Evolutionary conservation across 1,140 invertebrate genomes (phyloP).

Genomic region (Diuraphis noxia): DNA sequence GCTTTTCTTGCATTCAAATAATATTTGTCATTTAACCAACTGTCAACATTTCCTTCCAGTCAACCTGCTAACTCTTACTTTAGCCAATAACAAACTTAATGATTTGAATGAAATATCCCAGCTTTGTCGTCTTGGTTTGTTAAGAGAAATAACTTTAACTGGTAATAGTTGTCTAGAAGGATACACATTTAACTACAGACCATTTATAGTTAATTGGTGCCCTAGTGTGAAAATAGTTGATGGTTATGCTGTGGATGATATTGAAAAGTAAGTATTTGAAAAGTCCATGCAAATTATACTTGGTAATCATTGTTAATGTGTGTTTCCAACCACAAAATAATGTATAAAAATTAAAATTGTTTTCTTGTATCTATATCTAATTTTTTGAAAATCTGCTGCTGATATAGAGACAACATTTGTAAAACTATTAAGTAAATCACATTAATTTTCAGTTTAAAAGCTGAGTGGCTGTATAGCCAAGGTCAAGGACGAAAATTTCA

Average conservation of each 20-base stretch:
- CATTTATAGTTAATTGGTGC: constrained; percentile 92
- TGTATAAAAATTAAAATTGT: neutral
- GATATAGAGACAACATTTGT: neutral
- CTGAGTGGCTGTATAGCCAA: constrained; percentile 94
- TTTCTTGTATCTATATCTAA: neutral
- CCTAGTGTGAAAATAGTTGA: constrained; percentile 84
- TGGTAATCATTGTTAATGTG: neutral
- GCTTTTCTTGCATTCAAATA: constrained; percentile 83
- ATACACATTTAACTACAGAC: constrained; percentile 81
- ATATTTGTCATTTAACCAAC: constrained; percentile 76
- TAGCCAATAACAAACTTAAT: constrained; percentile 81
- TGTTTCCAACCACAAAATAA: neutral
- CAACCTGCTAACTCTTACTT: constrained; percentile 73
- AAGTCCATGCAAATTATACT: neutral
- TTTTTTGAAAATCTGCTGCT: neutral
- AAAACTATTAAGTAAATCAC: neutral
- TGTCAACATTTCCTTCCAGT: constrained; percentile 81
- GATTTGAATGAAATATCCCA: constrained; percentile 87
- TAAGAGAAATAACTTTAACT: constrained; percentile 80
- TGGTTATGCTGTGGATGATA: constrained; percentile 83
- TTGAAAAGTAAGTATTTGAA: constrained; percentile 73
- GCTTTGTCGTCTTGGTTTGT: constrained; percentile 72
- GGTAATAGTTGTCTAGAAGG: constrained; percentile 83
- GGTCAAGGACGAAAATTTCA: constrained; percentile 85
- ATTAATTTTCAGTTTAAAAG: constrained; percentile 73